phyloP scores from a whole-genome alignment of 2,797 vertebrate species.

The Halcyon smyrnensis region DNA sequence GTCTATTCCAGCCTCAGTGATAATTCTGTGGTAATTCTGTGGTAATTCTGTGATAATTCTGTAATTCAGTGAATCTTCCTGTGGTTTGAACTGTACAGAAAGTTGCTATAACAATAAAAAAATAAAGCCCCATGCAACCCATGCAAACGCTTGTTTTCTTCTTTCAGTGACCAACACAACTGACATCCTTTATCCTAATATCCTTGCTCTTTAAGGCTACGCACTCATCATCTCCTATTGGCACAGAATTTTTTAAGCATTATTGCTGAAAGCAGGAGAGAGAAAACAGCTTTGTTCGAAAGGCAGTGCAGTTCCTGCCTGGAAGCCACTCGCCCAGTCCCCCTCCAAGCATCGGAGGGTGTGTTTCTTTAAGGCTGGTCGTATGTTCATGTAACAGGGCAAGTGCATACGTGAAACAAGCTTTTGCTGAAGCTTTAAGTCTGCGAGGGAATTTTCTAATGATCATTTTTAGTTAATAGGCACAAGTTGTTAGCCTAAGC shows the following conservation, averaged over 20 bases:
- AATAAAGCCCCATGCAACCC: background rate
- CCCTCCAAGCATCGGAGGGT: background rate
- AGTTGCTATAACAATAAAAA: background rate
- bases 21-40: no score
- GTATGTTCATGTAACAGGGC: constrained; percentile 45
- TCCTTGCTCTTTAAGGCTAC: background rate
- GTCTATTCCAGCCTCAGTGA: no score
- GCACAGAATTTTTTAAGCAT: background rate
- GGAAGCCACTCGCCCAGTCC: background rate
- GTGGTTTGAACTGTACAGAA: background rate
- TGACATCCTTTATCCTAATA: background rate
- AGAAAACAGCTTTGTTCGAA: background rate
- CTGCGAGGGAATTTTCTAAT: constrained; percentile 76
- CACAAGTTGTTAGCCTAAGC: constrained; percentile 78
- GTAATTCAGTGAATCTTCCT: background rate
- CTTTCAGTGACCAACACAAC: background rate
- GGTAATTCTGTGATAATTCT: no score
- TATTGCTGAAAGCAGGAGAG: background rate
- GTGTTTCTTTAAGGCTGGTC: constrained; percentile 63
- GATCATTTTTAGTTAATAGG: constrained; percentile 78
- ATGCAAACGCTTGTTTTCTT: background rate
- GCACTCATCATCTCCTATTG: background rate
- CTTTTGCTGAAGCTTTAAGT: constrained; percentile 45
- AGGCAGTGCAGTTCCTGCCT: background rate
- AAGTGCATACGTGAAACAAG: constrained; percentile 55